Evolutionary conservation across 2,113 vertebrate species (phyloP).

Genomic region (Ameiurus melas): DNA sequence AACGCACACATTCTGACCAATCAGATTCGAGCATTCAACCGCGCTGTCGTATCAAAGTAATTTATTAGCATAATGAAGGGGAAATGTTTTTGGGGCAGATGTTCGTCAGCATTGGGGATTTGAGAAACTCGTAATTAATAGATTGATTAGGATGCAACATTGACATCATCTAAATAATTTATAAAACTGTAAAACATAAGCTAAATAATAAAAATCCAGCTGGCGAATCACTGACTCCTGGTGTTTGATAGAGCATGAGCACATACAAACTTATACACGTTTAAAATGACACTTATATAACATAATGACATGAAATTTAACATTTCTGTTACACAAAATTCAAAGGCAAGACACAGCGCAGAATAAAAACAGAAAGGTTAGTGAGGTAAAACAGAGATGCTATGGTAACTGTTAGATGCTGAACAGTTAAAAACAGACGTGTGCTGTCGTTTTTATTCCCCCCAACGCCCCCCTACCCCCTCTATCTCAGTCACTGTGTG

Average conservation of each 20-base stretch:
- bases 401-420: not conserved
- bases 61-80: not conserved
- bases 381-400: not conserved
- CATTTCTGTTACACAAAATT: not conserved
- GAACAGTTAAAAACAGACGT: not conserved
- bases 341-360: not conserved
- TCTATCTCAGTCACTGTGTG: conserved; percentile 60
- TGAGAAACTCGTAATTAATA: not conserved
- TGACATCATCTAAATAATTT: not conserved
- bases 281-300: not conserved
- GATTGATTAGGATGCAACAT: no score
- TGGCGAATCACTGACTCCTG: not conserved
- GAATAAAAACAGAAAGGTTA: not conserved
- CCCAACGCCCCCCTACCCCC: not conserved
- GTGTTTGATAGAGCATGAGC: not conserved
- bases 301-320: not conserved
- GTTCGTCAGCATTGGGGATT: not conserved
- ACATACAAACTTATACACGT: not conserved
- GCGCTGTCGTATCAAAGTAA: not conserved
- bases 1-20: not conserved
- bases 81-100: not conserved
- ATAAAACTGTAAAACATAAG: not conserved
- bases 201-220: not conserved
- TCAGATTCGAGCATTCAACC: not conserved
- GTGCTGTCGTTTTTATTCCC: not conserved